Conservation (phyloP, 2,113 vertebrate species). For the Garra rufa region DNA sequence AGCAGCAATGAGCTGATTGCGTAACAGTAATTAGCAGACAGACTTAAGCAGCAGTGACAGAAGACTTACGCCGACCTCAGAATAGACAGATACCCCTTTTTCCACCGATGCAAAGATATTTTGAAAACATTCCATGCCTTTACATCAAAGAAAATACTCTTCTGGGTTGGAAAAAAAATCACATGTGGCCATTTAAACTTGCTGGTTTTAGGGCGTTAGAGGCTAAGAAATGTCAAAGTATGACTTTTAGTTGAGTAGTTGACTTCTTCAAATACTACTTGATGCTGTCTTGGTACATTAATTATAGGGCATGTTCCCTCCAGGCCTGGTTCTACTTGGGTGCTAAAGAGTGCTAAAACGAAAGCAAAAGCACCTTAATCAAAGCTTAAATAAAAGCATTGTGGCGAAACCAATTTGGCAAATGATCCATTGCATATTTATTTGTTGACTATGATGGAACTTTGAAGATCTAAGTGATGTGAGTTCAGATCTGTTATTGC, state of each 20-base stretch:
- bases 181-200: neutral
- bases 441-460: no score
- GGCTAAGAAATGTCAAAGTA: neutral
- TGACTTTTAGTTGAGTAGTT: no score
- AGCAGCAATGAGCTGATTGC: constrained; percentile 20
- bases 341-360: no score
- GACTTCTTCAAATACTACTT: neutral
- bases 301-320: neutral
- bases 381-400: neutral
- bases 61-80: neutral
- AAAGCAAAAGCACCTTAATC: neutral
- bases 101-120: neutral
- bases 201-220: neutral
- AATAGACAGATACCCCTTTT: neutral
- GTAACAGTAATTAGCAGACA: constrained; percentile 38
- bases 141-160: neutral
- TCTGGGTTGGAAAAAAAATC: neutral
- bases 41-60: constrained; percentile 27
- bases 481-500: no score
- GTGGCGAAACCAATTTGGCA: neutral
- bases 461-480: no score
- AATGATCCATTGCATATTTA: neutral
- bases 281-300: neutral
- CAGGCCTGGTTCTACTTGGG: no score
- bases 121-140: neutral